Evolutionary conservation across 2,797 vertebrate genomes (phyloP).

Genomic region (Threskiornis aethiopicus): DNA sequence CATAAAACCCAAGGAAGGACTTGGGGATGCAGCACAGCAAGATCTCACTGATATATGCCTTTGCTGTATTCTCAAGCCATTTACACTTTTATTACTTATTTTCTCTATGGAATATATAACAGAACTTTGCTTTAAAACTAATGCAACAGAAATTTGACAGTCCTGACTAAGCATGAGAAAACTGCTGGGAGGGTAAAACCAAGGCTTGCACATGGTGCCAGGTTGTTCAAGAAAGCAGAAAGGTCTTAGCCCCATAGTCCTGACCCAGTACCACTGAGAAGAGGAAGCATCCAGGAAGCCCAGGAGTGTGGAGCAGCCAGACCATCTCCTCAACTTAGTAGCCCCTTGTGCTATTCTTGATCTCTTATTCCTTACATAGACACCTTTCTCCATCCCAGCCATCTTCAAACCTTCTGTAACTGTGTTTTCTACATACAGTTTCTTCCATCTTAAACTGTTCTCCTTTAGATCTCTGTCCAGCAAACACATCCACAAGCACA

Average conservation of each 20-base stretch:
- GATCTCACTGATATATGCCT: background rate
- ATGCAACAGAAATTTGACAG: background rate
- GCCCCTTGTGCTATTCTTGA: background rate
- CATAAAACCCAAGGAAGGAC: background rate
- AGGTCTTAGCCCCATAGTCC: background rate
- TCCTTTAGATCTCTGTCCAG: background rate
- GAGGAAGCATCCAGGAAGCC: background rate
- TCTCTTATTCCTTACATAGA: background rate
- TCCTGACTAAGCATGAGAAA: background rate
- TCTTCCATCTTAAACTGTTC: background rate
- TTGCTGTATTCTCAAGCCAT: background rate
- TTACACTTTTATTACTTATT: background rate
- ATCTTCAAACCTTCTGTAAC: background rate
- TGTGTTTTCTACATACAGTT: background rate
- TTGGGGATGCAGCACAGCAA: background rate
- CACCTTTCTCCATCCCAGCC: background rate
- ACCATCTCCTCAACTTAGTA: background rate
- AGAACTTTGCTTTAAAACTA: background rate
- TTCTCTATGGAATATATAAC: background rate
- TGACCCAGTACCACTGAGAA: background rate
- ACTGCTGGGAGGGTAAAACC: background rate
- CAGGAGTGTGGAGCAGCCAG: rapidly evolving
- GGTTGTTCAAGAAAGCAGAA: background rate
- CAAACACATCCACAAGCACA: background rate
- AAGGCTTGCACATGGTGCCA: background rate